A percentile compares a stretch with the other conserved stretches of the same genome.
phyloP scores from a whole-genome alignment of 2,888 invertebrate genomes.

The Cordilura impudica region DNA sequence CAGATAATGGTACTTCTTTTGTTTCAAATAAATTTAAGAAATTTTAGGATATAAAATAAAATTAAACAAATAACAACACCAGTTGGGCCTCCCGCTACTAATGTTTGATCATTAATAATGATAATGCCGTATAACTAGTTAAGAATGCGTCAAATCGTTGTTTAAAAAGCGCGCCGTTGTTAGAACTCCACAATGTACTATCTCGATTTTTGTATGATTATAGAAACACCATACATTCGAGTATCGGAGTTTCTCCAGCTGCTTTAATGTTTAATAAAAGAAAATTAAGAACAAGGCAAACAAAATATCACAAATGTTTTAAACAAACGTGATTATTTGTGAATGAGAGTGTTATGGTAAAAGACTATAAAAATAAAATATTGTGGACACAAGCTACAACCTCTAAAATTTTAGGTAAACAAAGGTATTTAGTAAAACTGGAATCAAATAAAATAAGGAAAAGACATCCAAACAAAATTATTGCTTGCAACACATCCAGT shows the following conservation, averaged over 20 bases:
- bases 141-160: constrained; percentile 54
- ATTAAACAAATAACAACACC: constrained; percentile 54
- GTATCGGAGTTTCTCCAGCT: constrained; percentile 51
- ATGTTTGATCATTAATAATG: constrained; percentile 49
- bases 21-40: constrained; percentile 62
- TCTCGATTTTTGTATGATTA: constrained; percentile 59
- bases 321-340: neutral
- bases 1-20: constrained; percentile 66
- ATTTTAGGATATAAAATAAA: constrained; percentile 56
- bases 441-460: constrained; percentile 1
- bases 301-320: constrained; percentile 16
- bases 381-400: constrained; percentile 7
- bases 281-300: constrained; percentile 42
- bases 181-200: constrained; percentile 41
- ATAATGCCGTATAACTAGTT: constrained; percentile 55
- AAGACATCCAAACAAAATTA: constrained; percentile 35
- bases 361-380: constrained; percentile 17
- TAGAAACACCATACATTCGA: constrained; percentile 35
- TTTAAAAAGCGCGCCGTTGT: constrained; percentile 28
- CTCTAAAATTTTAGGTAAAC: constrained; percentile 9
- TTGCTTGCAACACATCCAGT: neutral
- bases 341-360: constrained; percentile 7
- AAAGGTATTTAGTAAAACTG: constrained; percentile 25
- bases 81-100: constrained; percentile 52
- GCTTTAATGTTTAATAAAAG: constrained; percentile 59